These are phyloP conservation scores for Melitaea cinxia DNA, from an alignment of 1,140 invertebrate genomes.

Conservation along the genomic window DNA sequence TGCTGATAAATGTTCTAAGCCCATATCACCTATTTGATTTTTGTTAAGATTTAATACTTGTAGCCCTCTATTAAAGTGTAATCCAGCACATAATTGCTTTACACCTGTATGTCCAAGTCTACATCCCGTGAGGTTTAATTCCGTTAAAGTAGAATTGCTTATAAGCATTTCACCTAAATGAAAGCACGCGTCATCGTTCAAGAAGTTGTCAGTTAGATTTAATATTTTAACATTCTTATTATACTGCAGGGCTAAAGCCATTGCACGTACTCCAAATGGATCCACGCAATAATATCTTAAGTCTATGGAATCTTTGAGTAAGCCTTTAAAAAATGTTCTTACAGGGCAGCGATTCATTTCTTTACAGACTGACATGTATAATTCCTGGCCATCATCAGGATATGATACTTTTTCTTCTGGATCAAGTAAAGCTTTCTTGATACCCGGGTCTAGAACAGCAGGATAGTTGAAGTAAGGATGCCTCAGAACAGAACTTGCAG, in stretches of 20 bases:
- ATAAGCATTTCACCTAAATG: constrained; percentile 72
- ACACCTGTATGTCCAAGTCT: constrained; percentile 69
- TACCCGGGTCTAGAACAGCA: constrained; percentile 75
- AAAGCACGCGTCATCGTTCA: constrained; percentile 65
- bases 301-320: constrained; percentile 64
- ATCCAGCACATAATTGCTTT: constrained; percentile 51
- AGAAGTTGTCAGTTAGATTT: constrained; percentile 74
- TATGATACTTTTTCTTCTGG: constrained; percentile 58
- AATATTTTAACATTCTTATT: constrained; percentile 68
- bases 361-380: constrained; percentile 70
- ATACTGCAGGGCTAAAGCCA: constrained; percentile 61
- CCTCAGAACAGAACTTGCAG: constrained; percentile 68
- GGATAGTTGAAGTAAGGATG: constrained; percentile 80
- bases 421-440: constrained; percentile 65
- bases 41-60: constrained; percentile 63
- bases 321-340: constrained; percentile 57
- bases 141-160: constrained; percentile 62
- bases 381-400: constrained; percentile 68
- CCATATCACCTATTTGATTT: constrained; percentile 70
- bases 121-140: constrained; percentile 75
- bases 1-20: constrained; percentile 55
- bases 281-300: constrained; percentile 76
- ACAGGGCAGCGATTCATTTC: constrained; percentile 72
- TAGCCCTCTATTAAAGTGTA: constrained; percentile 54
- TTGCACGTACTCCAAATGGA: constrained; percentile 64